Evolutionary conservation across 1,140 invertebrate species (phyloP).

Genomic region (Halyomorpha halys): DNA sequence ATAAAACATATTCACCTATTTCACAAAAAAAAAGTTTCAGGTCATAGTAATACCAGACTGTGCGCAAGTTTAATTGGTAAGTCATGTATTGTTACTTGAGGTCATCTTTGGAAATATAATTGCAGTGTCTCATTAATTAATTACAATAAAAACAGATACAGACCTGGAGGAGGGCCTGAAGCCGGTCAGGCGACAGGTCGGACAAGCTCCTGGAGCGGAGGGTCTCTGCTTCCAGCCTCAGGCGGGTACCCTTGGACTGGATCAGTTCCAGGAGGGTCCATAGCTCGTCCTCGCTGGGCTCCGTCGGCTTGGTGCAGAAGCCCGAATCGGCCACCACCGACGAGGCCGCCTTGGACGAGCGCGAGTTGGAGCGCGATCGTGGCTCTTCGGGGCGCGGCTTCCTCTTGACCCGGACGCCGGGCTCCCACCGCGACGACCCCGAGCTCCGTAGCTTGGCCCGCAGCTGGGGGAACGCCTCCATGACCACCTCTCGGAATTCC

Average conservation of each 20-base stretch:
- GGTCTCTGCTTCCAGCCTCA: conserved; percentile 59
- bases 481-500: conserved; percentile 81
- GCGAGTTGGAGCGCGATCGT: conserved; percentile 21
- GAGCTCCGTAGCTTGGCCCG: conserved; percentile 58
- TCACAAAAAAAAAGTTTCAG: no score
- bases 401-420: conserved; percentile 63
- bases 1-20: no score
- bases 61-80: no score
- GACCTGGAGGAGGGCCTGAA: conserved; percentile 1
- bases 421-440: conserved; percentile 46
- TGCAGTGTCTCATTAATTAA: no score
- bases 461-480: conserved; percentile 81
- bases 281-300: conserved; percentile 63
- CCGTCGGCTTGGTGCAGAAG: conserved; percentile 52
- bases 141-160: background rate
- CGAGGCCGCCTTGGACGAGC: conserved; percentile 22
- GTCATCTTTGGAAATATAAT: no score
- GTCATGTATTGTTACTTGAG: no score
- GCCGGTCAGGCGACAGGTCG: conserved; percentile 10
- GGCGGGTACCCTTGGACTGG: conserved; percentile 60
- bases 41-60: no score
- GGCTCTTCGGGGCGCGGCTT: conserved; percentile 38
- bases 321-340: conserved; percentile 69
- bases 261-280: conserved; percentile 77
- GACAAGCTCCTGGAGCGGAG: conserved; percentile 21